These are phyloP conservation scores for Tauraco hartlaubi DNA, from an alignment of 2,797 vertebrate species.

Conservation along the genomic window DNA sequence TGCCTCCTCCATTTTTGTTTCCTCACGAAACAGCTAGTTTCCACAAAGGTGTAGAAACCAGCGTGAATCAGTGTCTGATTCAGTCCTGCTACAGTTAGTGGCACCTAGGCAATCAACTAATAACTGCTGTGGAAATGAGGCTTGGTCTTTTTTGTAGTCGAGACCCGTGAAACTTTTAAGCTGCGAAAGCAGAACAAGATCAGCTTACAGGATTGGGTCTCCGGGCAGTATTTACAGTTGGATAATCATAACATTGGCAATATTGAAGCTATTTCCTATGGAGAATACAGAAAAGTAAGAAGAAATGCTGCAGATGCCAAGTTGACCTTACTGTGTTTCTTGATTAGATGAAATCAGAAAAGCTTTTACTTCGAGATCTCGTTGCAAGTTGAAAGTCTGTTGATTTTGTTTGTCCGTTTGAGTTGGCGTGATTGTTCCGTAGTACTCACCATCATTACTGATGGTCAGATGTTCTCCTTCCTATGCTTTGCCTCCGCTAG, in stretches of 20 bases:
- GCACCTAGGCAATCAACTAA: background rate
- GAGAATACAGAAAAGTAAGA: background rate
- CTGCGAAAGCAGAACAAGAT: background rate
- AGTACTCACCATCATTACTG: rapidly evolving
- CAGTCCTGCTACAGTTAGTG: background rate
- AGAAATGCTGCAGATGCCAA: background rate
- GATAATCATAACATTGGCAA: background rate
- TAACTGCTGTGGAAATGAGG: background rate
- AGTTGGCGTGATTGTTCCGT: background rate
- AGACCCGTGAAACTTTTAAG: background rate
- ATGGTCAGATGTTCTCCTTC: background rate
- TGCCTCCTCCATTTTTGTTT: background rate
- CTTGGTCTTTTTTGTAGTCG: background rate
- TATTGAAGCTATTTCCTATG: background rate
- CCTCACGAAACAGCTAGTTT: background rate
- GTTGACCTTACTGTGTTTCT: background rate
- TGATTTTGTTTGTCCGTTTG: background rate
- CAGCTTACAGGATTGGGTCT: background rate
- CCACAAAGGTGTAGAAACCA: background rate
- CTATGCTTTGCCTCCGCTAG: rapidly evolving
- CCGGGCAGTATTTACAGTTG: background rate
- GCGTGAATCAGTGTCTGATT: background rate
- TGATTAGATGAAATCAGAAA: background rate
- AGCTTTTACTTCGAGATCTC: background rate
- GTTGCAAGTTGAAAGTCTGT: background rate